Percentiles rank a stretch among this genome's conserved stretches.
Conservation (phyloP, 2,888 invertebrate species). For the Eutolmus rufibarbis region DNA sequence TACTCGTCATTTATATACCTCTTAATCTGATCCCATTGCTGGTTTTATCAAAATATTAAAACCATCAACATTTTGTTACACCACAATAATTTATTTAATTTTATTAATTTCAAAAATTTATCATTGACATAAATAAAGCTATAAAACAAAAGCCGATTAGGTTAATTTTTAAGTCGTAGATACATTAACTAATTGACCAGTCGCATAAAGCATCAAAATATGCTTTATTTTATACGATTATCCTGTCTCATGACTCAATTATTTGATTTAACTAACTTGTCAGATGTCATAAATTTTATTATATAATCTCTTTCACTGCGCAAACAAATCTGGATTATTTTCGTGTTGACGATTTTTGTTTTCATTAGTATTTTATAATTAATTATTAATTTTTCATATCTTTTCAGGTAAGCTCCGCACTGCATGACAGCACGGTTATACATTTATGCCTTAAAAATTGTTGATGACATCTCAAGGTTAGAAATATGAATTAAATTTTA, state of each 20-base stretch:
- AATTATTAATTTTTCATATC: neutral
- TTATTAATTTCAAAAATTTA: neutral
- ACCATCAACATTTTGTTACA: neutral
- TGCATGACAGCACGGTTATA: neutral
- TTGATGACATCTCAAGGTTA: neutral
- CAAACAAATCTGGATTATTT: neutral
- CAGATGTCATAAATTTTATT: neutral
- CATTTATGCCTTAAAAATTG: neutral
- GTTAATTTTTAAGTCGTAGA: neutral
- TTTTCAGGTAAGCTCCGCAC: neutral
- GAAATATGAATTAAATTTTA: neutral
- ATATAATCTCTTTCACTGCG: neutral
- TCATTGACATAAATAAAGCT: neutral
- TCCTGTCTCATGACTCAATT: neutral
- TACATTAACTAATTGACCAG: neutral
- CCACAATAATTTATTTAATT: neutral
- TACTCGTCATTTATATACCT: neutral
- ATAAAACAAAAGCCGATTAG: neutral
- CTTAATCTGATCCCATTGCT: neutral
- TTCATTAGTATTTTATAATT: neutral
- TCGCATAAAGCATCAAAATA: neutral
- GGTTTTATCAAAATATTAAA: neutral
- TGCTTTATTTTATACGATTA: neutral
- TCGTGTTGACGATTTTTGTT: neutral
- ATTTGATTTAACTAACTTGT: neutral